These are phyloP conservation scores for Rosalia funebris DNA, from an alignment of 2,888 invertebrate genomes.

Conservation along the genomic window DNA sequence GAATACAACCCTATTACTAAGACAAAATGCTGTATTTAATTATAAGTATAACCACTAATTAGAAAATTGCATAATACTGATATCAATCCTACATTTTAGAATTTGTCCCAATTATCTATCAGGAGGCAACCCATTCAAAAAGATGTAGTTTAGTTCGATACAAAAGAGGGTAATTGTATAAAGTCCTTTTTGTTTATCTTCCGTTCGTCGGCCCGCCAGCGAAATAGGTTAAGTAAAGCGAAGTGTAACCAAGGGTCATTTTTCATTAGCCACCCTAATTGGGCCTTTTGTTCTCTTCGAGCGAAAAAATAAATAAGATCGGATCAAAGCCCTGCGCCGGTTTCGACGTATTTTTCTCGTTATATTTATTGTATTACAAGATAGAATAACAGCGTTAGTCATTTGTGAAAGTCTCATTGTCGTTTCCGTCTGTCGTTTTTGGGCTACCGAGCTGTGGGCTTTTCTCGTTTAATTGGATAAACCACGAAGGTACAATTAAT, in stretches of 20 bases:
- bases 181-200: slow-evolving; percentile 17
- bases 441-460: too few species aligned
- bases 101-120: too few species aligned
- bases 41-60: too few species aligned
- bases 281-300: slow-evolving; percentile 12
- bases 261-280: slow-evolving; percentile 20
- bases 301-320: not conserved
- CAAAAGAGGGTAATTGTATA: slow-evolving; percentile 4
- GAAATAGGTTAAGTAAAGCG: slow-evolving; percentile 20
- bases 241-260: slow-evolving; percentile 16
- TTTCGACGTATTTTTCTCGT: slow-evolving; percentile 3
- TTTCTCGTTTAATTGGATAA: too few species aligned
- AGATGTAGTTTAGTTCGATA: too few species aligned
- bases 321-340: not conserved
- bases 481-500: too few species aligned
- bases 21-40: too few species aligned
- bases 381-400: not conserved
- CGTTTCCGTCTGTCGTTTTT: not conserved
- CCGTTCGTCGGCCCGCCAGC: not conserved
- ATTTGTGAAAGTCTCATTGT: not conserved
- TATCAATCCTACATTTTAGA: too few species aligned
- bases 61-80: too few species aligned
- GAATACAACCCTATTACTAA: too few species aligned
- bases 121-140: too few species aligned
- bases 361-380: not conserved